Evolutionary conservation across 2,113 vertebrate genomes (phyloP).

Genomic region (Otus sunia): DNA sequence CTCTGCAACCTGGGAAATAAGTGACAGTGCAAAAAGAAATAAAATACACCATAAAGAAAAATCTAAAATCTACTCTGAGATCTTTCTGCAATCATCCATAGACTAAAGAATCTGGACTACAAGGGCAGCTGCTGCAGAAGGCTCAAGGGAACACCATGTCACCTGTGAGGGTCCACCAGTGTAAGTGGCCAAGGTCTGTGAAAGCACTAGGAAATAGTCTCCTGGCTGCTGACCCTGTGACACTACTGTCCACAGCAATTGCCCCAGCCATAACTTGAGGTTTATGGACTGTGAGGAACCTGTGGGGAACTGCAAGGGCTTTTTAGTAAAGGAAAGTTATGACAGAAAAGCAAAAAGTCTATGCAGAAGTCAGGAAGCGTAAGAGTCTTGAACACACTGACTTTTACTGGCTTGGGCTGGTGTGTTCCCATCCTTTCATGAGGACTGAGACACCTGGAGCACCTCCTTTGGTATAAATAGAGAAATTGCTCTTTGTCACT

Average conservation of each 20-base stretch:
- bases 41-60: not conserved
- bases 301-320: not conserved
- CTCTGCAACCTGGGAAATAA: not conserved
- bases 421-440: not conserved
- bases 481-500: not conserved
- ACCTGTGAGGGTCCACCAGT: not conserved
- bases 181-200: not conserved
- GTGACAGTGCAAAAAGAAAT: not conserved
- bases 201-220: not conserved
- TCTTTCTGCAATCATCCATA: not conserved
- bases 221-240: not conserved
- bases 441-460: not conserved
- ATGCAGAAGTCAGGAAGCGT: not conserved
- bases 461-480: not conserved
- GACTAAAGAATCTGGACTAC: not conserved
- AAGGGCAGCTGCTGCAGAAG: not conserved
- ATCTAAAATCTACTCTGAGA: not conserved
- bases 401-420: not conserved
- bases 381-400: not conserved
- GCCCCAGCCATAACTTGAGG: not conserved
- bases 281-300: not conserved
- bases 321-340: not conserved
- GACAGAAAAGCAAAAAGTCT: not conserved
- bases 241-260: not conserved
- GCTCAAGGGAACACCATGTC: not conserved